Evolutionary conservation across 2,888 invertebrate species (phyloP), one percentile per base, ranked within the genome.

Genomic region (Galeopsomyia nigrocyanea): DNA sequence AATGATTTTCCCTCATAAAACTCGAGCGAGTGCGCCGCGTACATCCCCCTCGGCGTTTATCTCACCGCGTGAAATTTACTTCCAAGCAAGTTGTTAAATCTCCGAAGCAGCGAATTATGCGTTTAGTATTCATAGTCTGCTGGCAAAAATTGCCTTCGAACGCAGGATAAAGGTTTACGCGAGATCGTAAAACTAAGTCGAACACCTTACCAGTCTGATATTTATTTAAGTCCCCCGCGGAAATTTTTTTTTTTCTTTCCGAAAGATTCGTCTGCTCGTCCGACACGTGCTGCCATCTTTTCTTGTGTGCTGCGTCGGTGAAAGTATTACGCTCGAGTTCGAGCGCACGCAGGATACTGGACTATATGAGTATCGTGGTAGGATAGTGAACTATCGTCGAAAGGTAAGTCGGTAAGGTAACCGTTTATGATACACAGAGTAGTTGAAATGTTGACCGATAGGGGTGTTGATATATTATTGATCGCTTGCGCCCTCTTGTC

Each of bases 51-150:
- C 10, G 39, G 39, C 39, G 39, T 39, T 39, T 39, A 39, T 39
- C 39, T 71, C 68, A 46, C 46, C 61, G 55, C 64, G 53, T 46
- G 55, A 67, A 60, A 39, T 21, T 61, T 17, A 58, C 19, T 49
- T 49, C 47, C 31, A 72, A 77, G 77, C 71, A 51, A 66, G 78
- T 80, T 81, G 81, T 82, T 83, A 82, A 84, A 84, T 83, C 82
- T 81, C 76, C 26, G 63, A 39, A 53, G 71, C 72, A 60, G 71
- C 76, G 75, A 78, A 73, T 82, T 78, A 81, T 80, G 79, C 75
- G 79, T 83, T 84, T 83, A 79, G 80, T 84, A 84, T 84, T 84
- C 84, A 84, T 84, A 82, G 84, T 80, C 82, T 81, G 81, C 26
- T 26, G 76, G 81, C 78, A 77, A 83, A 84, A 83, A 82, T 82